These are phyloP conservation scores for Archips crataeganus DNA, from an alignment of 2,888 invertebrate genomes.

Conservation along the genomic window DNA sequence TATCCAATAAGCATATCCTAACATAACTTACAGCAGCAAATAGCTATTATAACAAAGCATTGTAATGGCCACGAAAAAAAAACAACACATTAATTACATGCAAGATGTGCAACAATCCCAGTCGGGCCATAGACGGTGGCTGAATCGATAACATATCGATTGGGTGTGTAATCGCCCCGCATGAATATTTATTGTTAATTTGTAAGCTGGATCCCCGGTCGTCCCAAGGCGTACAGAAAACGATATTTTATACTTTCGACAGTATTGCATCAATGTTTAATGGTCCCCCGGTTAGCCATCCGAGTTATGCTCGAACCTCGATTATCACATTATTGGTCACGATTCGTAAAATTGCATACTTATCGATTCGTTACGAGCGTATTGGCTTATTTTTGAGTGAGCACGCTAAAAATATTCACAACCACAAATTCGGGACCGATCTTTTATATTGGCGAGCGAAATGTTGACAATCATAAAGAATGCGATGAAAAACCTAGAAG, in stretches of 20 bases:
- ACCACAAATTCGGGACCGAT: neutral
- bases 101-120: slow-evolving; percentile 56
- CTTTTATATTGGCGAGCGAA: neutral
- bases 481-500: slow-evolving; percentile 8
- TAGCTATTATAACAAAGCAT: slow-evolving; percentile 25
- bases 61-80: slow-evolving; percentile 7
- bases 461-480: neutral
- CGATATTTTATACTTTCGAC: slow-evolving; percentile 73
- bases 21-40: slow-evolving; percentile 9
- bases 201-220: slow-evolving; percentile 72
- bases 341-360: slow-evolving; percentile 51
- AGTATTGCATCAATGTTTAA: slow-evolving; percentile 71
- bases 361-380: slow-evolving; percentile 30
- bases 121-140: slow-evolving; percentile 57
- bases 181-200: slow-evolving; percentile 84
- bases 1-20: neutral
- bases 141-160: slow-evolving; percentile 56
- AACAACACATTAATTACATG: slow-evolving; percentile 35
- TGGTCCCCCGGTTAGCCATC: slow-evolving; percentile 63
- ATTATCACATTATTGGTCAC: slow-evolving; percentile 51
- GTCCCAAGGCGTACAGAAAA: slow-evolving; percentile 71
- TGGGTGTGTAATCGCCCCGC: slow-evolving; percentile 61
- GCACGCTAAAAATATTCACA: neutral
- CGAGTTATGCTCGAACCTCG: slow-evolving; percentile 61
- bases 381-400: slow-evolving; percentile 7